A percentile compares a stretch with the other conserved stretches of the same genome.
These are phyloP conservation scores for Periparus ater DNA, from an alignment of 2,797 vertebrate species.

Conservation along the genomic window DNA sequence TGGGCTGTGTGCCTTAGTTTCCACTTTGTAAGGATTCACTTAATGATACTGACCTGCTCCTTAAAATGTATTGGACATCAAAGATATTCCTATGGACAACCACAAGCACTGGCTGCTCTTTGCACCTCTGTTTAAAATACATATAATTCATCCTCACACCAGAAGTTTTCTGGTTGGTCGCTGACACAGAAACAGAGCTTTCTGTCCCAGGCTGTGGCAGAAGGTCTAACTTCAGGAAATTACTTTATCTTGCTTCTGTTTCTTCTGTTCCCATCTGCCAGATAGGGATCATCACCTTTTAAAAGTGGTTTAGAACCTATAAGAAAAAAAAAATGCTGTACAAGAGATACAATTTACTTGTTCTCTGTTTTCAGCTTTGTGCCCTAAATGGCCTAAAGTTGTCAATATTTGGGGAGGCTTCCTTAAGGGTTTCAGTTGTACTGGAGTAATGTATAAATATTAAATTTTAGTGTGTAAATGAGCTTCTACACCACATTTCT, in stretches of 20 bases:
- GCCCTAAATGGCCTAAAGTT: background rate
- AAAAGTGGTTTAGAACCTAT: background rate
- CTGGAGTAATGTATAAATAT: background rate
- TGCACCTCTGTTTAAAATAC: background rate
- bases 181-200: background rate
- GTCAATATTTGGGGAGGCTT: background rate
- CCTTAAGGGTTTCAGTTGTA: background rate
- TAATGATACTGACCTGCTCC: background rate
- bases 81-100: background rate
- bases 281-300: background rate
- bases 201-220: background rate
- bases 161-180: accelerated
- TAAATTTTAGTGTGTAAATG: background rate
- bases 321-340: background rate
- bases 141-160: background rate
- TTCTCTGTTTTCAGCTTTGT: background rate
- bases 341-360: background rate
- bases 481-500: background rate
- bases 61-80: background rate
- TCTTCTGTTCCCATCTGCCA: background rate
- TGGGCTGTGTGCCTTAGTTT: background rate
- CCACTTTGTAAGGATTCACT: background rate
- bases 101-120: background rate
- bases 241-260: background rate
- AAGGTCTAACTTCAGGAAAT: background rate